These are phyloP conservation scores for Pedionomus torquatus DNA, from an alignment of 2,113 vertebrate species.

Conservation along the genomic window DNA sequence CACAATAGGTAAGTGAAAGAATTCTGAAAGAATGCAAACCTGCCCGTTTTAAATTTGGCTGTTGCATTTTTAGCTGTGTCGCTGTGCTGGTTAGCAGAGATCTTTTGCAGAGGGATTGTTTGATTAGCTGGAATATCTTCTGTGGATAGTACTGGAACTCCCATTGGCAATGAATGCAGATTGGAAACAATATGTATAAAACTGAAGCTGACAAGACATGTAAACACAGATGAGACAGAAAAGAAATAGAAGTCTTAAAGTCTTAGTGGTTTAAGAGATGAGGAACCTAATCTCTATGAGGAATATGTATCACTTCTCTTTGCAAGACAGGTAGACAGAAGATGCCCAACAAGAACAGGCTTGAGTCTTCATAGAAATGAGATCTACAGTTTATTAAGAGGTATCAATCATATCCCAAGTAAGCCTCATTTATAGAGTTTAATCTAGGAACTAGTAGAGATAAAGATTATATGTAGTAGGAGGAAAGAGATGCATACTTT, in stretches of 20 bases:
- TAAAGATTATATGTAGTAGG: not conserved
- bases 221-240: not conserved
- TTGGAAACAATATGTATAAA: not conserved
- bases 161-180: not conserved
- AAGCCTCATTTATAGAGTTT: not conserved
- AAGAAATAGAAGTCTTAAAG: not conserved
- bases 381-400: not conserved
- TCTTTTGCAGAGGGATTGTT: not conserved
- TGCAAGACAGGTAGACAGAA: not conserved
- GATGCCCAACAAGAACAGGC: not conserved
- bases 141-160: not conserved
- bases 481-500: not conserved
- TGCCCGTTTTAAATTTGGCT: not conserved
- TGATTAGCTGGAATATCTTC: not conserved
- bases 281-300: not conserved
- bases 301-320: not conserved
- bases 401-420: not conserved
- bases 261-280: not conserved
- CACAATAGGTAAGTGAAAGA: conserved; percentile 45
- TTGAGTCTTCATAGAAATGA: not conserved
- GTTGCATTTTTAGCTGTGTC: not conserved
- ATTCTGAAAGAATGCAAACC: not conserved
- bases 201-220: not conserved
- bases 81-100: not conserved
- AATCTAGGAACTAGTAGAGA: not conserved